Conservation (phyloP, 2,113 vertebrate species). For the Bubalus kerabau region DNA sequence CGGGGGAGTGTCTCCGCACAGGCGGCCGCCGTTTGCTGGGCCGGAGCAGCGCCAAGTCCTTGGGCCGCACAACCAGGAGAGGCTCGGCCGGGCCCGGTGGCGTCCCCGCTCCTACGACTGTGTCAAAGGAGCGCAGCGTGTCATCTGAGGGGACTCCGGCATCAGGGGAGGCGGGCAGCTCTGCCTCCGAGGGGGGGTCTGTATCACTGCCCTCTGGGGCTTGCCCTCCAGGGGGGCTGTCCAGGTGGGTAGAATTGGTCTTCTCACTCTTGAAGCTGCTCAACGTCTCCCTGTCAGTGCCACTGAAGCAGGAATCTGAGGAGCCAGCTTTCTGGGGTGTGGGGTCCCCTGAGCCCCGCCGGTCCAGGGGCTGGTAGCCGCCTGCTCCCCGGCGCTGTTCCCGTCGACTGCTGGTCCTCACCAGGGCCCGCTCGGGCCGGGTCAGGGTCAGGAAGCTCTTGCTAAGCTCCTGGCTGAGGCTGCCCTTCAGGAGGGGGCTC, state of each 20-base stretch:
- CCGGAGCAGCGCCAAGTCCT: conserved; percentile 87
- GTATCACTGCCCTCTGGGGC: conserved; percentile 59
- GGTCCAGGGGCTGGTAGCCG: conserved; percentile 76
- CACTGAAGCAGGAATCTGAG: conserved; percentile 91
- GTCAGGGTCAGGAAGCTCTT: conserved; percentile 88
- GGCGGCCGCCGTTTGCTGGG: conserved; percentile 35
- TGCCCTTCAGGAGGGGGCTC: conserved; percentile 89
- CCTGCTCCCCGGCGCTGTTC: conserved; percentile 49
- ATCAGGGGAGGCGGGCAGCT: conserved; percentile 60
- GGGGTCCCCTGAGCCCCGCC: conserved; percentile 79
- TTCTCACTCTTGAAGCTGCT: conserved; percentile 94
- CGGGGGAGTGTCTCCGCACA: conserved; percentile 83
- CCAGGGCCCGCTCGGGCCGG: conserved; percentile 64
- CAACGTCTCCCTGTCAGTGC: conserved; percentile 88
- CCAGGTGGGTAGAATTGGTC: conserved; percentile 91
- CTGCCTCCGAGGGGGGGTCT: conserved; percentile 56
- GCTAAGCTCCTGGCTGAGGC: conserved; percentile 89
- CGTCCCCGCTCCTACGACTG: conserved; percentile 56
- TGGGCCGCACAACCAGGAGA: conserved; percentile 89
- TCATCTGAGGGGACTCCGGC: conserved; percentile 75
- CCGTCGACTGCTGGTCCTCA: conserved; percentile 72
- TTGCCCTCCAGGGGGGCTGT: conserved; percentile 85
- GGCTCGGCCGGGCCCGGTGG: conserved; percentile 71
- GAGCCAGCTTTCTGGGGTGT: conserved; percentile 84
- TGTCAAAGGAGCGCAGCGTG: conserved; percentile 75